Evolutionary conservation across 37 sponge, comb jelly and placozoan genomes (phyloP), one percentile per base, ranked within the genome.

Genomic region (Tethya wilhelma): DNA sequence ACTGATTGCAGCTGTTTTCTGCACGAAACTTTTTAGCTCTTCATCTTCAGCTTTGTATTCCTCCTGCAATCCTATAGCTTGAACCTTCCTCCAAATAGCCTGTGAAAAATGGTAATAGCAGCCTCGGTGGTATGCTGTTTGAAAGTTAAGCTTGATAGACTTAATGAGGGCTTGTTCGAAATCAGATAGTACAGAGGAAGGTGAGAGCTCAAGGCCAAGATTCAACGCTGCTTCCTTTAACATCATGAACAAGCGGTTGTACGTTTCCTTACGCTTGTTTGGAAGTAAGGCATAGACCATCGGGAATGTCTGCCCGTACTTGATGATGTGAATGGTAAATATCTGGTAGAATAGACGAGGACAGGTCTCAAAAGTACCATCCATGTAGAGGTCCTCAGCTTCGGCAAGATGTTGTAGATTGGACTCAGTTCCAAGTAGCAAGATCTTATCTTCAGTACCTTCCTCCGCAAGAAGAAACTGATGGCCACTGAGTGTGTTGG

Each of bases 211-310:
- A 17, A 60, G 63, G 22, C 63, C 63, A 25, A 60, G 28, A 60
- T 60, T n/a, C 22, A 60, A 26, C 22, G 63, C 63, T n/a, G 63
- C 63, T 60, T 60, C 63, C 22, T 60, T 60, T 6, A 60, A 17
- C 63, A 60, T 60, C 63, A 60, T 60, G 63, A 60, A 60, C 63
- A 60, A n/a, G 22, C 63, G 63, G 28, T 60, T 60, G 28, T 60
- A 60, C 28, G 63, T 60, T n/a, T 8, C 28, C 63, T 60, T 7
- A 17, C 22, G 63, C 63, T 60, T 60, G 63, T 60, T 60, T 17
- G 66, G 66, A 4, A 64, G 66, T 4, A 64, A 34, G 66, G 31
- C 26, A 29, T 64, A 64, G 7, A 64, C 66, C 36, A 64, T 5
- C n/a, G n/a, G n/a, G n/a, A n/a, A n/a, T n/a, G n/a, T n/a, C n/a